Evolutionary conservation across 2,797 vertebrate species (phyloP).

Genomic region (Pangasius mekongensis): DNA sequence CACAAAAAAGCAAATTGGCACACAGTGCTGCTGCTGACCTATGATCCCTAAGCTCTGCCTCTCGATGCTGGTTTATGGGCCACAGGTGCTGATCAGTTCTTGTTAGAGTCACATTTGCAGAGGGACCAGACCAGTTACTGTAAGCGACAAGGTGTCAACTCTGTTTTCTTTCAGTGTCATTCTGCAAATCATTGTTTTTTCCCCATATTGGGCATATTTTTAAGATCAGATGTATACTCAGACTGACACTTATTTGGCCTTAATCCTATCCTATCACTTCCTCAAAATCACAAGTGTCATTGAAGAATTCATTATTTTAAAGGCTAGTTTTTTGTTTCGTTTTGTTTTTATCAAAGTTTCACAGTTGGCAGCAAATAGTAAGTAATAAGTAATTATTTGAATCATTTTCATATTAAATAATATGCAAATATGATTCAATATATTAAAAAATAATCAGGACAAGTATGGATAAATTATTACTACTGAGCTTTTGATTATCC

Average conservation of each 20-base stretch:
- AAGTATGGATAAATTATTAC: neutral
- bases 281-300: neutral
- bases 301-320: too few species aligned
- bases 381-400: neutral
- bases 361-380: neutral
- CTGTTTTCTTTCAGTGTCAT: conserved; percentile 60
- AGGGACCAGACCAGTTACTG: conserved; percentile 60
- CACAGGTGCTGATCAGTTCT: conserved; percentile 65
- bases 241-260: neutral
- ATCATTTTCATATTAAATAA: neutral
- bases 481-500: neutral
- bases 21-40: conserved; percentile 52
- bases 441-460: neutral
- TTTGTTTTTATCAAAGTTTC: neutral
- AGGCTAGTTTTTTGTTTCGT: too few species aligned
- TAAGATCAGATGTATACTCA: too few species aligned
- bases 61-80: conserved; percentile 48
- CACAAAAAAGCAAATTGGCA: conserved; percentile 49
- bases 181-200: conserved; percentile 13
- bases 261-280: neutral
- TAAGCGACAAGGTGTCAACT: conserved; percentile 67
- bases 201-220: neutral
- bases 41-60: conserved; percentile 55
- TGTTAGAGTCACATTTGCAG: conserved; percentile 67
- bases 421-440: neutral